A percentile compares a stretch with the other conserved stretches of the same genome.
phyloP scores from a whole-genome alignment of 2,797 vertebrate genomes.

The Tauraco hartlaubi region DNA sequence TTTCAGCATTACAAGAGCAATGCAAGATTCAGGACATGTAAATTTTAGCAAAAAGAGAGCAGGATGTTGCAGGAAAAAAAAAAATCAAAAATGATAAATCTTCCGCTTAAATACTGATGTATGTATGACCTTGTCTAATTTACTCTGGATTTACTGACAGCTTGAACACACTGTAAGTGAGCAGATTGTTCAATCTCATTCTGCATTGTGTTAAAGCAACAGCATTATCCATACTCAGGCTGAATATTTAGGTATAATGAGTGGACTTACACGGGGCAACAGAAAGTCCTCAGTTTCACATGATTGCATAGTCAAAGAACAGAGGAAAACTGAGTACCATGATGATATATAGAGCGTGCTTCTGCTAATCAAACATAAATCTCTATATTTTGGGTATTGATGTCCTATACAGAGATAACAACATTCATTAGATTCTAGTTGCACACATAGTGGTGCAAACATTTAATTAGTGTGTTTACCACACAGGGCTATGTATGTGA shows the following conservation, averaged over 20 bases:
- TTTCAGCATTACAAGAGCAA: neutral
- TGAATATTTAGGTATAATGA: neutral
- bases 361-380: neutral
- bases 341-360: neutral
- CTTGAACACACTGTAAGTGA: neutral
- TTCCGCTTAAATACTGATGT: neutral
- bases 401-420: neutral
- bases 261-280: neutral
- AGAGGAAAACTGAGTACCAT: neutral
- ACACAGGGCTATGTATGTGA: neutral
- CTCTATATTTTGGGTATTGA: neutral
- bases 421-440: neutral
- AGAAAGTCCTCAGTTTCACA: neutral
- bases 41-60: neutral
- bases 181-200: neutral
- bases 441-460: neutral
- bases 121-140: conserved; percentile 19
- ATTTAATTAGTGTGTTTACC: neutral
- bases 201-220: neutral
- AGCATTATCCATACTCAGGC: neutral
- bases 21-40: neutral
- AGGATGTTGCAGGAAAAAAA: neutral
- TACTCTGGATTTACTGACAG: neutral
- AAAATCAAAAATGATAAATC: neutral
- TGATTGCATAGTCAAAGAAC: neutral